Conservation (phyloP, 2,888 invertebrate genomes). For the Eristalis pertinax region DNA sequence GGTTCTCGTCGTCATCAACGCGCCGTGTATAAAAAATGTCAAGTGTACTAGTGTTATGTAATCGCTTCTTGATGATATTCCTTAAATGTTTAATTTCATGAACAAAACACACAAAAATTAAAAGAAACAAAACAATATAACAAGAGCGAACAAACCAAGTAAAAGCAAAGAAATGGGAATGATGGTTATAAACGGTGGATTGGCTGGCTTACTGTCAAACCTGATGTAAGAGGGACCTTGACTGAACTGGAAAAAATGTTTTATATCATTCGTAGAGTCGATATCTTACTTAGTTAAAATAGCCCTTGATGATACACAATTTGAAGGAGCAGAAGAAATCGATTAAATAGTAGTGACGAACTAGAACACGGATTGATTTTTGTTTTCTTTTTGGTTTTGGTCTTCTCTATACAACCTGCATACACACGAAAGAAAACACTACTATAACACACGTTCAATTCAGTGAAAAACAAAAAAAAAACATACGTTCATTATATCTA, state of each 20-base stretch:
- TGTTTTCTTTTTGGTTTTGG: slow-evolving; percentile 6
- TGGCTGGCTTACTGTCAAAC: not conserved
- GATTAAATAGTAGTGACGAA: slow-evolving; percentile 34
- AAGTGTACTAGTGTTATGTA: slow-evolving; percentile 67
- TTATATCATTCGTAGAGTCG: not conserved
- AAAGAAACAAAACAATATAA: slow-evolving; percentile 11
- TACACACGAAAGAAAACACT: slow-evolving; percentile 48
- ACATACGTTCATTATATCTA: not conserved
- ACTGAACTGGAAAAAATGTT: not conserved
- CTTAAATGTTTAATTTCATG: not conserved
- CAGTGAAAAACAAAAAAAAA: slow-evolving; percentile 46
- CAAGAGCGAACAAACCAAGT: not conserved
- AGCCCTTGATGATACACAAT: slow-evolving; percentile 52
- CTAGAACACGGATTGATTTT: slow-evolving; percentile 48
- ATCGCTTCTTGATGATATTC: not conserved
- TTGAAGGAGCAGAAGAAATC: slow-evolving; percentile 28
- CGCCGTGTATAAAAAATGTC: slow-evolving; percentile 61
- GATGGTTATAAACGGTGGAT: not conserved
- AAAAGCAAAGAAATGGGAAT: not conserved
- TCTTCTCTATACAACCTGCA: slow-evolving; percentile 65
- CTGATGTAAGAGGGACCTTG: not conserved
- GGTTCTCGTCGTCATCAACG: slow-evolving; percentile 45
- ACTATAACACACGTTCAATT: slow-evolving; percentile 34
- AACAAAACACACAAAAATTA: slow-evolving; percentile 7
- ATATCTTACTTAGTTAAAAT: slow-evolving; percentile 56